Percentiles rank a stretch among this genome's conserved stretches.
Evolutionary conservation across 2,888 invertebrate species (phyloP).

Genomic region (Drosophila fulvimacula): DNA sequence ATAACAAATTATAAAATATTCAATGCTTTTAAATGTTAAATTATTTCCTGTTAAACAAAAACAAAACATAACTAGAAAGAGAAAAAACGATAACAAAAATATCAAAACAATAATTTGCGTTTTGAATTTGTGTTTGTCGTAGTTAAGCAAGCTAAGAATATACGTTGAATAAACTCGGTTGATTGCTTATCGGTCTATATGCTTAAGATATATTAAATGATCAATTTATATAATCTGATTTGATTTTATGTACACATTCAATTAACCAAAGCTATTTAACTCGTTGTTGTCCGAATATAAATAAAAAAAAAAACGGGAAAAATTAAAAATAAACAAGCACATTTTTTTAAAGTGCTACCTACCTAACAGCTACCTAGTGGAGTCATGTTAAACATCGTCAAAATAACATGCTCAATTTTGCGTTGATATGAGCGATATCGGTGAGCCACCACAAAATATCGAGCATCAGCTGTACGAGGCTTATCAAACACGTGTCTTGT

Average conservation of each 20-base stretch:
- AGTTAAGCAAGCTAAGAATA: conserved; percentile 54
- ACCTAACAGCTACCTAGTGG: not conserved
- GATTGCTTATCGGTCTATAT: conserved; percentile 42
- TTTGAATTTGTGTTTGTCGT: conserved; percentile 56
- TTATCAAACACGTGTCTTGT: conserved; percentile 41
- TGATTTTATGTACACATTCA: conserved; percentile 2
- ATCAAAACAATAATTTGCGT: conserved; percentile 46
- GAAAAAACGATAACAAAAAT: conserved; percentile 26
- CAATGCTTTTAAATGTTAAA: conserved; percentile 73
- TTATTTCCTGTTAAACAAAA: conserved; percentile 61
- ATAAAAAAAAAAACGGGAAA: not conserved
- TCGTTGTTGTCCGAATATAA: conserved; percentile 10
- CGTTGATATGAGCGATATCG: conserved; percentile 14
- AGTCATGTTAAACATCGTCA: not conserved
- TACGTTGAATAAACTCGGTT: conserved; percentile 51
- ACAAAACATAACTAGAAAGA: conserved; percentile 18
- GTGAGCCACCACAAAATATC: conserved; percentile 20
- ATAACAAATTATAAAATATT: conserved; percentile 46
- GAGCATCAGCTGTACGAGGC: conserved; percentile 35
- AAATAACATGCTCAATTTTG: not conserved
- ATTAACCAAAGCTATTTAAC: conserved; percentile 8
- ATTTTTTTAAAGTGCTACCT: not conserved
- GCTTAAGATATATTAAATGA: conserved; percentile 37
- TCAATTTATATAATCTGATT: conserved; percentile 30
- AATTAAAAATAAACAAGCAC: not conserved